phyloP scores from a whole-genome alignment of 2,113 vertebrate genomes.

The Micronisus gabar region DNA sequence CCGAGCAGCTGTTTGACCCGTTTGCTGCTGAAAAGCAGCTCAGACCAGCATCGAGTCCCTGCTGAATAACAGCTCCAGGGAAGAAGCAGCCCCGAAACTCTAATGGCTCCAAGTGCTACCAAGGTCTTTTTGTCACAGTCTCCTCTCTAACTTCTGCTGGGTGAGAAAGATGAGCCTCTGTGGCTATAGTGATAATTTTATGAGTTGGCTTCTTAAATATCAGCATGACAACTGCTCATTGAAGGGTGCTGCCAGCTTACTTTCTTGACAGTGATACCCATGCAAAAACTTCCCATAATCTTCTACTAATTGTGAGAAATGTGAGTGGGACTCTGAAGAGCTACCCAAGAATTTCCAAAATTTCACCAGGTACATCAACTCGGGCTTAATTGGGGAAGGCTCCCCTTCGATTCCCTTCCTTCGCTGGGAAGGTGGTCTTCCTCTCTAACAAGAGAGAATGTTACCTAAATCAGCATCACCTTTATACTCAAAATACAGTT shows the following conservation, averaged over 20 bases:
- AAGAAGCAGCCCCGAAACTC: background rate
- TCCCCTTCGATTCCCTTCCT: background rate
- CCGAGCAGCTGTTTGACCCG: background rate
- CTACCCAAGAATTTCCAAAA: background rate
- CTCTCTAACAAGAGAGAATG: background rate
- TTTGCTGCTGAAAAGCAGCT: background rate
- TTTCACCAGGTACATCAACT: background rate
- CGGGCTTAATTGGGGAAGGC: background rate
- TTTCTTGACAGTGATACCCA: background rate
- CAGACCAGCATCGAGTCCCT: rapidly evolving
- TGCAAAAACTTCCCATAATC: background rate
- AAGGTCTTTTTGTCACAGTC: background rate
- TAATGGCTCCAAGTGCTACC: background rate
- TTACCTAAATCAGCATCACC: background rate
- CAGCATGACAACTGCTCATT: background rate
- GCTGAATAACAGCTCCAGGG: background rate
- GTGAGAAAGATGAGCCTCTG: background rate
- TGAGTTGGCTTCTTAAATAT: constrained; percentile 14
- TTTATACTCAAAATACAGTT: background rate
- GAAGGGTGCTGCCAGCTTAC: background rate
- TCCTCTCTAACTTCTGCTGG: background rate
- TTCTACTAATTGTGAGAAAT: background rate
- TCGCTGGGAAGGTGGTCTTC: background rate
- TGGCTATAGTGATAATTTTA: background rate
- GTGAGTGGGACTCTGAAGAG: background rate